Evolutionary conservation across 1,140 invertebrate species (phyloP).

Genomic region (Branchinecta lynchi): DNA sequence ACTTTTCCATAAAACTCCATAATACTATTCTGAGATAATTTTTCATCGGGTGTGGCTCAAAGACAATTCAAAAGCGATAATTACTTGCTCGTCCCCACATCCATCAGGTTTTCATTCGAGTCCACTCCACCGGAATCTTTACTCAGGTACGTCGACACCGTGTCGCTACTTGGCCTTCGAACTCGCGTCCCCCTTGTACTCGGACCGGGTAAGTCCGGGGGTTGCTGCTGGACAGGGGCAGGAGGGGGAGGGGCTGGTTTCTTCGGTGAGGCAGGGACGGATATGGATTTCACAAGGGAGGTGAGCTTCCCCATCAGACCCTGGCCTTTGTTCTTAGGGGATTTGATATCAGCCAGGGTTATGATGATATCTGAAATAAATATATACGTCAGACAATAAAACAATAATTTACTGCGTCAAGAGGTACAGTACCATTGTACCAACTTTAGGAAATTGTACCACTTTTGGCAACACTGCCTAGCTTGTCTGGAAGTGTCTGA

Average conservation of each 20-base stretch:
- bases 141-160: conserved; percentile 69
- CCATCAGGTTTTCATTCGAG: conserved; percentile 22
- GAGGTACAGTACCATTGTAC: no score
- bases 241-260: background rate
- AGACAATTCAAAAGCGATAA: background rate
- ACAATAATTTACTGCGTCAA: no score
- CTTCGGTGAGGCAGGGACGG: background rate
- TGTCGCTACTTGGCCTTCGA: conserved; percentile 54
- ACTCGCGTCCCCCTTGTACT: background rate
- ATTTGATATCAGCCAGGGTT: background rate
- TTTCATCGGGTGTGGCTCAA: no score
- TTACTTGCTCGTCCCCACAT: background rate
- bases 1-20: no score
- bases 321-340: background rate
- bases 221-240: background rate
- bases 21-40: no score
- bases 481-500: no score
- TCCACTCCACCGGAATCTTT: conserved; percentile 47
- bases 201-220: background rate
- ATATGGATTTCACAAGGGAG: background rate
- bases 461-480: no score
- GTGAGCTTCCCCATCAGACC: background rate
- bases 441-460: no score
- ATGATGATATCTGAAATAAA: background rate
- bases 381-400: no score